Evolutionary conservation across 2,113 vertebrate species (phyloP).

Genomic region (Mormoops blainvillei): DNA sequence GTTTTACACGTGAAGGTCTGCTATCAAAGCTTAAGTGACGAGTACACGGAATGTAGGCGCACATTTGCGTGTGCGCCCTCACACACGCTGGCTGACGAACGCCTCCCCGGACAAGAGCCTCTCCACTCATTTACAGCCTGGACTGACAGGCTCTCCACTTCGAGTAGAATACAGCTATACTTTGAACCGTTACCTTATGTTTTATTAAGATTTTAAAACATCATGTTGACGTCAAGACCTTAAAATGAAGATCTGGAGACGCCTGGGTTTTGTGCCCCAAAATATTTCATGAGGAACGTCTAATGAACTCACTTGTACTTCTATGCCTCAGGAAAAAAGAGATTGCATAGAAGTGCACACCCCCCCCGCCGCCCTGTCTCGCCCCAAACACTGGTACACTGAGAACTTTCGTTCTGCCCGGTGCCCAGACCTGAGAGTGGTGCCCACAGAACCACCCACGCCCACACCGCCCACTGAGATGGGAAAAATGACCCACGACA

Average conservation of each 20-base stretch:
- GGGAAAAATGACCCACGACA: background rate
- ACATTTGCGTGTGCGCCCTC: background rate
- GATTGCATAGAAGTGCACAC: too few species aligned
- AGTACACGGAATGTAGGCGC: background rate
- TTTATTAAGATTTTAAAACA: background rate
- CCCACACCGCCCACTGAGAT: constrained; percentile 54
- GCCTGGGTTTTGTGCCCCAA: background rate
- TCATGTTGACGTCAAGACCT: background rate
- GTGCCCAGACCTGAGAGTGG: background rate
- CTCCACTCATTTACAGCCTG: background rate
- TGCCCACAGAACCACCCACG: constrained; percentile 47
- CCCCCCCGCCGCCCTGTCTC: background rate
- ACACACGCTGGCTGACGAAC: background rate
- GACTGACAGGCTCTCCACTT: background rate
- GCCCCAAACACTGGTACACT: background rate
- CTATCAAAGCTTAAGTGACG: background rate
- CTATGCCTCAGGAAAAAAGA: background rate
- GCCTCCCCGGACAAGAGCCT: background rate
- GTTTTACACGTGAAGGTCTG: background rate
- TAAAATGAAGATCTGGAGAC: background rate
- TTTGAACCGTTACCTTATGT: background rate
- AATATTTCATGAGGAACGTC: background rate
- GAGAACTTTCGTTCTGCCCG: constrained; percentile 7
- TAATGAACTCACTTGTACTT: background rate
- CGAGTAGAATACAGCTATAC: background rate